A percentile compares a stretch with the other conserved stretches of the same genome.
These are phyloP conservation scores for Empidonax alnorum DNA, from an alignment of 2,113 vertebrate genomes.

Conservation along the genomic window DNA sequence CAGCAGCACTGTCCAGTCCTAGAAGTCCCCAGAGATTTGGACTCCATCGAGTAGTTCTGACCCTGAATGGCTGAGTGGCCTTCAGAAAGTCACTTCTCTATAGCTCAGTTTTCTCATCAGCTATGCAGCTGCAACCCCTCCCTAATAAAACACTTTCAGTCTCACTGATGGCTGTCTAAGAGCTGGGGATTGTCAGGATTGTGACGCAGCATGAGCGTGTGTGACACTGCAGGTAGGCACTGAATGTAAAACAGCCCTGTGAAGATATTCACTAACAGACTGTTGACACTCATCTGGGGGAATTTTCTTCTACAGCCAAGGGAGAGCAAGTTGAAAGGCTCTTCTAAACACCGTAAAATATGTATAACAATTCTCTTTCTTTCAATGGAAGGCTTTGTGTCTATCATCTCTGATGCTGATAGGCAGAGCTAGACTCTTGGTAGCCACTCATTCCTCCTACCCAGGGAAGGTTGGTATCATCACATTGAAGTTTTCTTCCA, in stretches of 20 bases:
- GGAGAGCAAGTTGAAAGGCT: not conserved
- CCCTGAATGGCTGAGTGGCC: not conserved
- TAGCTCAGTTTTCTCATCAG: not conserved
- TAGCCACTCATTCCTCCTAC: not conserved
- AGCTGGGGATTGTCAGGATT: not conserved
- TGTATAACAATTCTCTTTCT: not conserved
- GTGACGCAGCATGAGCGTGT: not conserved
- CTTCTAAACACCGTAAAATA: not conserved
- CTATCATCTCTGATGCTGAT: not conserved
- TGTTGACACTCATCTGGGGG: not conserved
- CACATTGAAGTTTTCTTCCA: not conserved
- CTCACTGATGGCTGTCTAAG: not conserved
- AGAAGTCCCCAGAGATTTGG: not conserved
- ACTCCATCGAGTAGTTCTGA: not conserved
- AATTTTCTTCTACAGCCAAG: not conserved
- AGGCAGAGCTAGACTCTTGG: not conserved
- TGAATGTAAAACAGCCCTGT: not conserved
- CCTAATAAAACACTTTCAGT: not conserved
- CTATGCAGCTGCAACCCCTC: accelerated
- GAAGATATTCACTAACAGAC: not conserved
- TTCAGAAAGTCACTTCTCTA: not conserved
- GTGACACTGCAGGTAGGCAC: not conserved
- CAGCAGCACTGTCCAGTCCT: not conserved
- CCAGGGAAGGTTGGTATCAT: not conserved
- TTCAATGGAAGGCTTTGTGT: not conserved